Conservation (phyloP, 2,113 vertebrate genomes). For the Cochlearius cochlearius region DNA sequence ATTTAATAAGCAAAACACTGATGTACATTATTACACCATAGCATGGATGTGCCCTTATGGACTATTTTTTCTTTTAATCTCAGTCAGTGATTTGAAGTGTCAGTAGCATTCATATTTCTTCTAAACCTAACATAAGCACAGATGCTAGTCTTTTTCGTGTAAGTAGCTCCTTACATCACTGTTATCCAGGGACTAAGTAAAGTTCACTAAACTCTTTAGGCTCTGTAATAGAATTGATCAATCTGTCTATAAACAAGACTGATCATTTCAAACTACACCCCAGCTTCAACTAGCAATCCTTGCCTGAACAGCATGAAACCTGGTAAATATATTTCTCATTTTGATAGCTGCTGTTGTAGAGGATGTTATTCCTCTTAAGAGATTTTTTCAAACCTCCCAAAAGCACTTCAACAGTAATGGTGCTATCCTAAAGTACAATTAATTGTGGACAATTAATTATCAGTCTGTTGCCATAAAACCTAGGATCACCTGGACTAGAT, state of each 20-base stretch:
- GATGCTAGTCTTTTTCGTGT: neutral
- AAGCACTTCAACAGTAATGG: accelerated
- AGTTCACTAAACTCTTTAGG: neutral
- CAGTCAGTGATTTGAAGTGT: neutral
- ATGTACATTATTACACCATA: neutral
- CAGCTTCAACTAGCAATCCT: neutral
- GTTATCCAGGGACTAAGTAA: neutral
- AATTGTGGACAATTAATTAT: neutral
- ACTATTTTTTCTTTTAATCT: neutral
- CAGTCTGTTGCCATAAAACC: neutral
- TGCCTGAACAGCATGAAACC: neutral
- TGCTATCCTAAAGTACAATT: neutral
- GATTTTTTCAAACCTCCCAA: neutral
- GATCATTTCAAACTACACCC: neutral
- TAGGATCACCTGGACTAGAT: too few species aligned
- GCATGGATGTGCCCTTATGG: neutral
- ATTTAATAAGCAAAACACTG: neutral
- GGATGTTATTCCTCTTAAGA: neutral
- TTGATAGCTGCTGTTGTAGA: neutral
- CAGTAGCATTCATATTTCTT: neutral
- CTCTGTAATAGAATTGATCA: neutral
- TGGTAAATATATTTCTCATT: neutral
- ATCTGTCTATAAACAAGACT: neutral
- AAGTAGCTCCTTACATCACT: neutral
- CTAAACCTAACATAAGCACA: neutral